These are phyloP conservation scores for Oophaga pumilio DNA, from an alignment of 2,113 vertebrate genomes.

Conservation along the genomic window DNA sequence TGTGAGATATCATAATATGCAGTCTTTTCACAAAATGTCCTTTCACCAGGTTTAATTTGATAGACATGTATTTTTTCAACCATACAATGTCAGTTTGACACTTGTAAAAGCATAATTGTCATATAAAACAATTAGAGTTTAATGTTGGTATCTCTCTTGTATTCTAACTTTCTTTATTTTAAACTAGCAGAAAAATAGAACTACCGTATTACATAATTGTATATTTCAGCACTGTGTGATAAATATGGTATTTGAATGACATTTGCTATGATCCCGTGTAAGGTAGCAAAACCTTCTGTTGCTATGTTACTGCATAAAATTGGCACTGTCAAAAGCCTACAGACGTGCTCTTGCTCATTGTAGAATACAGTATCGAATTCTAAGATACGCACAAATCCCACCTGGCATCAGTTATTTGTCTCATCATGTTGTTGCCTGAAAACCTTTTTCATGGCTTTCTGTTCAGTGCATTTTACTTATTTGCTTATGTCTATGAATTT, in stretches of 20 bases:
- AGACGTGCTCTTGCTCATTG: conserved; percentile 18
- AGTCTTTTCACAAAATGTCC: no score
- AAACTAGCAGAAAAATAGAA: neutral
- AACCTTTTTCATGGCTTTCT: neutral
- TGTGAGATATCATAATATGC: no score
- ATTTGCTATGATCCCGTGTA: conserved; percentile 27
- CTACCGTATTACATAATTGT: neutral
- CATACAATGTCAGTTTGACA: no score
- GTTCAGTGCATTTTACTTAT: neutral
- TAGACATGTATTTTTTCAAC: no score
- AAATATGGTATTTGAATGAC: conserved; percentile 39
- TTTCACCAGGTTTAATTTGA: no score
- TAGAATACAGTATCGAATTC: neutral
- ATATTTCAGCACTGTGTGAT: neutral
- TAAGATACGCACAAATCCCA: conserved; percentile 14
- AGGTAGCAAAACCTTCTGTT: conserved; percentile 35
- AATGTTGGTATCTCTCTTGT: neutral
- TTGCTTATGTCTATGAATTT: neutral
- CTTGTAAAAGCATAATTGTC: no score
- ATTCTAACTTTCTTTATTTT: neutral
- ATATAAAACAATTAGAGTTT: neutral
- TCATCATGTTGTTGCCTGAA: conserved; percentile 14
- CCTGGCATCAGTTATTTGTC: conserved; percentile 31
- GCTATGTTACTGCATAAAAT: conserved; percentile 33
- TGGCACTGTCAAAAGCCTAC: conserved; percentile 26